Evolutionary conservation across 2,113 vertebrate genomes (phyloP).

Genomic region (Aramus guarauna): DNA sequence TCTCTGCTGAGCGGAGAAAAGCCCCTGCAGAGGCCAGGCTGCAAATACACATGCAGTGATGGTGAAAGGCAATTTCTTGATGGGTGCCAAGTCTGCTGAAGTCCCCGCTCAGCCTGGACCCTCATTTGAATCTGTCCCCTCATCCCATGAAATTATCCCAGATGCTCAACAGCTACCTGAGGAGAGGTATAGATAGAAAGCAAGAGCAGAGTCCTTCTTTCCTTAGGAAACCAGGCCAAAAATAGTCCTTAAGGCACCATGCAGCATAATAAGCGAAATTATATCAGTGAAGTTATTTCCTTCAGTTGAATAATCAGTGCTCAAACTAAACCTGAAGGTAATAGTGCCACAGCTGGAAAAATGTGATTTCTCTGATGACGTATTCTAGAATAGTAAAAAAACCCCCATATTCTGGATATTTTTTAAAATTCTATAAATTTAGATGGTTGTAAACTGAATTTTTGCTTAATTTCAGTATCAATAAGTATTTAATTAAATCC

Average conservation of each 20-base stretch:
- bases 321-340: background rate
- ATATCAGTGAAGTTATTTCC: background rate
- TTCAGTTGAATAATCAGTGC: background rate
- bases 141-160: background rate
- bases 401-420: background rate
- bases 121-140: background rate
- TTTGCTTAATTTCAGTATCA: background rate
- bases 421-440: background rate
- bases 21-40: background rate
- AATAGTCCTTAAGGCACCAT: background rate
- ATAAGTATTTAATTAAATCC: background rate
- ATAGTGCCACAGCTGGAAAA: background rate
- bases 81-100: background rate
- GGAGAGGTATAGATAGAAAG: background rate
- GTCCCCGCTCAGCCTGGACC: accelerated
- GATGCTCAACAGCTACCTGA: background rate
- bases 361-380: background rate
- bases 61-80: background rate
- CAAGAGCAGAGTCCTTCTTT: background rate
- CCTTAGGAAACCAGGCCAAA: background rate
- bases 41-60: accelerated
- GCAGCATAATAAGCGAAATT: background rate
- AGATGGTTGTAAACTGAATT: background rate
- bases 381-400: background rate
- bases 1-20: background rate